phyloP scores from a whole-genome alignment of 2,888 invertebrate genomes.

The Xestia rhomboidea region DNA sequence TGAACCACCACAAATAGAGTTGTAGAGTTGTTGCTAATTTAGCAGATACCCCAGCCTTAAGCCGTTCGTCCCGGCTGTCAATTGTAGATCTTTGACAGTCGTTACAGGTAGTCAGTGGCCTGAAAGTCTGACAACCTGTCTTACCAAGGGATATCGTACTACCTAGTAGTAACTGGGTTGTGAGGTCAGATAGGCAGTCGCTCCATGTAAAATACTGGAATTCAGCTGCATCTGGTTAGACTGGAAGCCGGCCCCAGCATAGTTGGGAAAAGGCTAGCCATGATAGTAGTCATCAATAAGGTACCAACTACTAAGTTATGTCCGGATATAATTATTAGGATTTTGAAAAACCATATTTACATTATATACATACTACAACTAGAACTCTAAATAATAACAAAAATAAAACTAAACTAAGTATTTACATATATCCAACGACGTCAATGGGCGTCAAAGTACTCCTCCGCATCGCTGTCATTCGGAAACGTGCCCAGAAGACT shows the following conservation, averaged over 20 bases:
- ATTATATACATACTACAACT: too few relatives aligned
- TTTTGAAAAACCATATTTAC: too few relatives aligned
- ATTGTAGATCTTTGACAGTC: neutral
- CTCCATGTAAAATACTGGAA: neutral
- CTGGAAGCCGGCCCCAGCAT: neutral
- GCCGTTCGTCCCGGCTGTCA: neutral
- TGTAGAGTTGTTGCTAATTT: too few relatives aligned
- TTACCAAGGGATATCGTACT: neutral
- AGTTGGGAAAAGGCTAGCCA: neutral
- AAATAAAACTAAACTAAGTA: too few relatives aligned
- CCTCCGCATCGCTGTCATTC: too few relatives aligned
- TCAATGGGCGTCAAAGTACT: too few relatives aligned
- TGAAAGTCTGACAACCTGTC: neutral
- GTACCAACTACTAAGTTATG: neutral
- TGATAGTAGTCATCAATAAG: neutral
- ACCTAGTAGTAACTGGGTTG: neutral
- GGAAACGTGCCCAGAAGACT: too few relatives aligned
- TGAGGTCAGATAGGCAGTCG: neutral
- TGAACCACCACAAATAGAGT: too few relatives aligned
- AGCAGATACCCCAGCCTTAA: too few relatives aligned
- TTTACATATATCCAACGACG: too few relatives aligned
- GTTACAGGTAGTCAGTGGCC: neutral
- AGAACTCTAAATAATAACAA: too few relatives aligned
- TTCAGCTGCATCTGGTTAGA: neutral
- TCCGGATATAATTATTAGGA: constrained; percentile 1